Base-by-base conservation (phyloP, 1,140 invertebrate genomes). In the Apocrypta bakeri region DNA sequence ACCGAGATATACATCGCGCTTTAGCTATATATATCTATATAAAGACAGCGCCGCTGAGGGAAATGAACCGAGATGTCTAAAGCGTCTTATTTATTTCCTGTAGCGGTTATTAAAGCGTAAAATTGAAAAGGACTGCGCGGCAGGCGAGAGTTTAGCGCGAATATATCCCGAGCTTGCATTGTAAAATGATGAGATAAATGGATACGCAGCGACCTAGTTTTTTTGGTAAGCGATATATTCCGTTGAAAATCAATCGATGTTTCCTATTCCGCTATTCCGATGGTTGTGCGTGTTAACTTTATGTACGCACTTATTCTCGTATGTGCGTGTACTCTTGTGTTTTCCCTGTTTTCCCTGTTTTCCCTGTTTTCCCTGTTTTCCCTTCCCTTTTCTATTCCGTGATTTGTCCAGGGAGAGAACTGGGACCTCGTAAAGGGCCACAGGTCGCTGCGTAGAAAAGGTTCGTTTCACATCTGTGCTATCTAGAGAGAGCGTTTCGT, bases 11-110 rank as follows among this genome's bases (percentile, higher is more conserved):
- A 29, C 11, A 31, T 72, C 33, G 33, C 33, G 3, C 33, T 37
- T 9, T 37, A 37, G 33, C 48, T 56, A 12, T 56, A n/a, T 56
- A n/a, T 56, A n/a, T n/a, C 3, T 56, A 14, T 56, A 56, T 56
- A 56, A 21, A 56, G 4, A 7, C 11, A 14, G 29, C 1, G 25
- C 8, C 33, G n/a, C 14, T 12, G 63, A 2, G 56, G 14, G 21
- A 66, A 77, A 77, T 17, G n/a, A 66, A 63, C 61, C 25, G 11
- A 27, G 6, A 25, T 42, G 37, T 31, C 37, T 33, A 48, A n/a
- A 37, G 21, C 40, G n/a, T 56, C 40, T 79, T 79, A 31, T 79
- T 69, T 68, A 66, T 66, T 48, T 9, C 27, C 31, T 1, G 33
- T 9, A 37, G 61, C 12, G 3, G 12, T 11, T 29, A 66, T 29